Evolutionary conservation across 2,888 invertebrate genomes (phyloP).

Genomic region (Vannuccia rotundouncinata): DNA sequence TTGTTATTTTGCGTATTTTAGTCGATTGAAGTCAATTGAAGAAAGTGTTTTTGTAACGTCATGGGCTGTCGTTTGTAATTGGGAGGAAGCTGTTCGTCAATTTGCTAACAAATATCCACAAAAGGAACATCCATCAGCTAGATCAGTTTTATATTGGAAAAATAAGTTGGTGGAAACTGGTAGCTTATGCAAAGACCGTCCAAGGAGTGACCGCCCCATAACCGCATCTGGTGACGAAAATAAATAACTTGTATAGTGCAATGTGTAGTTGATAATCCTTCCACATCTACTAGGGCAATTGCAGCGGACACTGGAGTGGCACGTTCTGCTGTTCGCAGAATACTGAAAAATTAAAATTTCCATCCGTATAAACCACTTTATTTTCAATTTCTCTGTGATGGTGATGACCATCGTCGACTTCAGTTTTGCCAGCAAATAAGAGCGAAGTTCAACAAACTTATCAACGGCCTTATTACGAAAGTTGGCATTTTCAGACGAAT

Average conservation of each 20-base stretch:
- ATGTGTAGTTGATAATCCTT: conserved; percentile 18
- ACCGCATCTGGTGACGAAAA: conserved; percentile 27
- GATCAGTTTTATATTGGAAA: conserved; percentile 19
- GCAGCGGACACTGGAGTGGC: conserved; percentile 19
- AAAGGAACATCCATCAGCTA: conserved; percentile 23
- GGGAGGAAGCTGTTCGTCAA: conserved; percentile 20
- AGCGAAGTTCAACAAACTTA: conserved; percentile 5
- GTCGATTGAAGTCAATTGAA: conserved; percentile 17
- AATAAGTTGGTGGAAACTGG: conserved; percentile 15
- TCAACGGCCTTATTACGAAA: conserved; percentile 28
- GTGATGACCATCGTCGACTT: conserved; percentile 32
- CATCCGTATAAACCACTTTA: conserved; percentile 31
- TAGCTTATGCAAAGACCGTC: conserved; percentile 19
- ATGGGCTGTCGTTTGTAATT: background rate
- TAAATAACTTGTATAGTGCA: conserved; percentile 8
- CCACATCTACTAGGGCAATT: conserved; percentile 30
- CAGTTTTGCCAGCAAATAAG: conserved; percentile 32
- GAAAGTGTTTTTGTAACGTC: background rate
- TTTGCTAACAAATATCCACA: conserved; percentile 26
- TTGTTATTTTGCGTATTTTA: conserved; percentile 21
- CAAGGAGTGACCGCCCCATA: conserved; percentile 1
- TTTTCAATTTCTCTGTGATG: conserved; percentile 30
- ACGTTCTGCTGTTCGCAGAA: conserved; percentile 19
- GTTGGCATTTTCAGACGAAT: conserved; percentile 34
- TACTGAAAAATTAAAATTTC: conserved; percentile 29